These are phyloP conservation scores for Coranthus polyacanthus DNA, from an alignment of 2,797 vertebrate species.

Conservation along the genomic window DNA sequence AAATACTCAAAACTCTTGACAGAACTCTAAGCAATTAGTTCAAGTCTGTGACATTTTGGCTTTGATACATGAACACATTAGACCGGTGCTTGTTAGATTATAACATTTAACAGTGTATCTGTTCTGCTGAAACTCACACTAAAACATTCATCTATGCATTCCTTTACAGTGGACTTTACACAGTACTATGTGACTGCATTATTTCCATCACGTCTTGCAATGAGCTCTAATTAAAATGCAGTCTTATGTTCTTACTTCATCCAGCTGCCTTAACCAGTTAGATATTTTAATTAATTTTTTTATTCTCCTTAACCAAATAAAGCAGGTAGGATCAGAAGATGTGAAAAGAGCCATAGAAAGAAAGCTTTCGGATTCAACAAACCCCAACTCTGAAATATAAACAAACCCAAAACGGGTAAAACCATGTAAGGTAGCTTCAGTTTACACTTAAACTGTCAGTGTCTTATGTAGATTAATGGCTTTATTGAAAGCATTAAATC, in stretches of 20 bases:
- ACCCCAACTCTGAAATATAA: too few species aligned
- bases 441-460: too few species aligned
- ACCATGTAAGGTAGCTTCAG: not conserved
- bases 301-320: not conserved
- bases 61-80: not conserved
- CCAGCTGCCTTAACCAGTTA: not conserved
- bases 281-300: not conserved
- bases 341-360: not conserved
- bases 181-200: not conserved
- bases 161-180: not conserved
- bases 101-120: not conserved
- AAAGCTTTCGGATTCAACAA: not conserved
- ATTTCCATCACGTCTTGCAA: too few species aligned
- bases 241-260: not conserved
- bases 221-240: not conserved
- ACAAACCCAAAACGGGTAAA: not conserved
- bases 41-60: not conserved
- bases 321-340: not conserved
- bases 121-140: not conserved
- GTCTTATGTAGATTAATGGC: too few species aligned
- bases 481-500: not conserved
- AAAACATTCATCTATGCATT: constrained; percentile 1
- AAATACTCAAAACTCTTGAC: constrained; percentile 1
- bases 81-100: not conserved
- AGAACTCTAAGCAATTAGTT: not conserved